Conservation (phyloP, 1,140 invertebrate species). For the Drosophila nannoptera region DNA sequence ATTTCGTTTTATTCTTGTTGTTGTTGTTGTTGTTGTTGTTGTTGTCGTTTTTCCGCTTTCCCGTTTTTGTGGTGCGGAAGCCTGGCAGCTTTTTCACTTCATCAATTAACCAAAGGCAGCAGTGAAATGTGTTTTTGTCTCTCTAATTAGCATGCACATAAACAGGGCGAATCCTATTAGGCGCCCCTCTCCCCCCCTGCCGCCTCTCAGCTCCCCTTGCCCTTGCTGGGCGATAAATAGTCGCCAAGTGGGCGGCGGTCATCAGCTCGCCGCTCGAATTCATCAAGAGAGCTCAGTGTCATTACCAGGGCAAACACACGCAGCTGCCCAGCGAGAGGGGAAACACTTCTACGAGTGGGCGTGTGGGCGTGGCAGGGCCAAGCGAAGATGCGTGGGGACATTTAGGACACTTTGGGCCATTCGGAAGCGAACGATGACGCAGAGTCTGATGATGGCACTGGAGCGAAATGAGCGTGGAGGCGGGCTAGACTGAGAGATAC, state of each 20-base stretch:
- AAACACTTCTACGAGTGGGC: no score
- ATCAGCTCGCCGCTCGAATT: constrained; percentile 20
- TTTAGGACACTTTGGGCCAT: no score
- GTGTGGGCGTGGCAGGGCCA: no score
- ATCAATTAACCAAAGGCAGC: constrained; percentile 74
- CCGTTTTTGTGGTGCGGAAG: constrained; percentile 29
- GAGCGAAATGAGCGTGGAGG: no score
- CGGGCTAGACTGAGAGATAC: no score
- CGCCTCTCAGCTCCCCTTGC: no score
- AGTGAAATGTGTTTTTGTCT: constrained; percentile 68
- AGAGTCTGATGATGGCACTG: no score
- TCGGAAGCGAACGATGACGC: no score
- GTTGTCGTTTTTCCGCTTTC: constrained; percentile 14
- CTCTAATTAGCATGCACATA: constrained; percentile 76
- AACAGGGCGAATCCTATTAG: constrained; percentile 74
- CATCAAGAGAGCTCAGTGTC: constrained; percentile 26
- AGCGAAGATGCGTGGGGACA: no score
- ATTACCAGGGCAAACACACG: constrained; percentile 36
- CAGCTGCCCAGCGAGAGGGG: no score
- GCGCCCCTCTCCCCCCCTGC: constrained; percentile 8
- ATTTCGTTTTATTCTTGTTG: constrained; percentile 19
- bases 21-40: constrained; percentile 11
- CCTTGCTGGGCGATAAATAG: constrained; percentile 27
- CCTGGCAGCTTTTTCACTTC: constrained; percentile 63
- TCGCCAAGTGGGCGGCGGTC: constrained; percentile 25